Evolutionary conservation across 2,113 vertebrate species (phyloP).

Genomic region (Zingel zingel): DNA sequence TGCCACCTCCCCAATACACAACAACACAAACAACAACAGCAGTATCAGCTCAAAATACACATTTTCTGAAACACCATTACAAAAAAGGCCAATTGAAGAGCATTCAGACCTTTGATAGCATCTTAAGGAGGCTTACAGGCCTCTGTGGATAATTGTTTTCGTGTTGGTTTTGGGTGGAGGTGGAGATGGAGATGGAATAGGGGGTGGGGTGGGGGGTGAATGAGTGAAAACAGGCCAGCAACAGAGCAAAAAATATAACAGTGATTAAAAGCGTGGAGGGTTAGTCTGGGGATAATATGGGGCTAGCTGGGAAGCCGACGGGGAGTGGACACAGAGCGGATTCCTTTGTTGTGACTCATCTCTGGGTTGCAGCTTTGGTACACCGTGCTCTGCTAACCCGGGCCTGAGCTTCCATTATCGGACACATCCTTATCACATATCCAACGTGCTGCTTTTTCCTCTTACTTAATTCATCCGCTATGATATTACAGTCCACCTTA

Average conservation of each 20-base stretch:
- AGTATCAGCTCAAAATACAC: not conserved
- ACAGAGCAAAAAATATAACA: not conserved
- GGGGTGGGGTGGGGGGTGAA: not conserved
- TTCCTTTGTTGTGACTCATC: slow-evolving; percentile 84
- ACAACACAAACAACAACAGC: not conserved
- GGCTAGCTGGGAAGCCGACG: slow-evolving; percentile 6
- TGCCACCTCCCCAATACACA: slow-evolving; percentile 3
- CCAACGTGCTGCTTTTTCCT: not conserved
- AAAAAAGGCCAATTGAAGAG: not conserved
- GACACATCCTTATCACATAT: slow-evolving; percentile 33
- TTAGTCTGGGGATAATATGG: not conserved
- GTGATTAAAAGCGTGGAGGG: not conserved
- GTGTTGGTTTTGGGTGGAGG: slow-evolving; percentile 40
- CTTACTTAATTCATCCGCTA: not conserved
- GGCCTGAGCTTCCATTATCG: slow-evolving; percentile 52
- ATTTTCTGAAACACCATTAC: not conserved
- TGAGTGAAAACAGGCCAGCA: not conserved
- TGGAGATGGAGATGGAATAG: rapidly evolving
- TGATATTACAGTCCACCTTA: not conserved
- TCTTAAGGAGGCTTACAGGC: slow-evolving; percentile 16
- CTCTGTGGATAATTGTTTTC: not conserved
- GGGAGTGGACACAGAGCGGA: slow-evolving; percentile 69
- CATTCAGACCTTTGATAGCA: not conserved
- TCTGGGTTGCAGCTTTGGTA: slow-evolving; percentile 12
- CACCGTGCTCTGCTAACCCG: slow-evolving; percentile 40